Evolutionary conservation across 1,140 invertebrate species (phyloP), one percentile per base, ranked within the genome.

Genomic region (Drosophila erecta): DNA sequence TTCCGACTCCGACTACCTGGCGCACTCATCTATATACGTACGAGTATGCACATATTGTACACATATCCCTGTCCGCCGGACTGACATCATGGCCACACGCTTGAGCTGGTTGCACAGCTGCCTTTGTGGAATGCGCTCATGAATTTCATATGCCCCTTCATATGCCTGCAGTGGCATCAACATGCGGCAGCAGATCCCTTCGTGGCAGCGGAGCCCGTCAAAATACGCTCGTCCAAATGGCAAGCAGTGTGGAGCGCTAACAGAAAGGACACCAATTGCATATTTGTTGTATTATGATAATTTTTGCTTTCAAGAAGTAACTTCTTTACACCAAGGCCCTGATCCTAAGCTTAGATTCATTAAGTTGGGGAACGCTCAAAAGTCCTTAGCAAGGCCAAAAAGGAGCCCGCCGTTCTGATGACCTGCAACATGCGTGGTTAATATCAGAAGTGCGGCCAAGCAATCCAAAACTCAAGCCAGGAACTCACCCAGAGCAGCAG

Each of bases 81-180:
- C 38, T 43, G 20, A 24, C 24, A 10, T 30, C 20, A n/a, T 47
- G 49, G 40, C 41, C 41, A 20, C 41, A 43, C 41, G 41, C 41
- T 20, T 44, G 41, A 44, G n/a, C 37, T 15, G 51, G 12, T 30
- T 12, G 33, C 17, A 27, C 47, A 4, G 60, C 56, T 80, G 79
- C 59, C 79, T 57, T 76, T 73, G 35, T 65, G 73, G 81, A 76
- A 85, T 79, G 57, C 51, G 35, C 75, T 67, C 79, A 83, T 87
- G 83, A 86, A 86, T 86, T 89, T 86, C 84, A 87, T 87, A 87
- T 78, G 54, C 59, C 56, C 37, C 44, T 8, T 8, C 30, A 8
- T 30, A 8, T 30, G 17, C 46, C 33, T n/a, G 47, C 51, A 62
- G 38, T 60, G 30, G 73, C 72, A 67, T 33, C 30, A 7, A 15